phyloP scores from a whole-genome alignment of 2,113 vertebrate species.

The Buteo buteo region DNA sequence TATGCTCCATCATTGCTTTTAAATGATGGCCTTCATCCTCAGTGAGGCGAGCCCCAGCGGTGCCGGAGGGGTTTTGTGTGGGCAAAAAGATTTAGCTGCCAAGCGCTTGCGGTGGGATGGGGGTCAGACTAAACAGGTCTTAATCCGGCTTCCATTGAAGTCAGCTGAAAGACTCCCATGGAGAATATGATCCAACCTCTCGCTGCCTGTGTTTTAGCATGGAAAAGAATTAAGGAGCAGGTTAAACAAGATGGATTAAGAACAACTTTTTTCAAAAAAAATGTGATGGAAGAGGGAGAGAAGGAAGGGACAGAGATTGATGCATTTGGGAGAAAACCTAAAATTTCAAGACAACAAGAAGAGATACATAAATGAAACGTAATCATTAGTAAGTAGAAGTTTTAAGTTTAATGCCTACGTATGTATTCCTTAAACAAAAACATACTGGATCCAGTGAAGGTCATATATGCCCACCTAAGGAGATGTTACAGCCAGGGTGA shows the following conservation, averaged over 20 bases:
- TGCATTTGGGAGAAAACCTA: not conserved
- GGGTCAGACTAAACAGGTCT: not conserved
- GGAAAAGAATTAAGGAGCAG: not conserved
- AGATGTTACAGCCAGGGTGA: not conserved
- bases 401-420: not conserved
- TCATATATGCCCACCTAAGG: not conserved
- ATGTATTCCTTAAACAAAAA: not conserved
- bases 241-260: not conserved
- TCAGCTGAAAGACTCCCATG: not conserved
- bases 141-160: not conserved
- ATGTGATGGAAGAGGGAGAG: not conserved
- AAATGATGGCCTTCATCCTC: not conserved
- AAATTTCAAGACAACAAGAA: not conserved
- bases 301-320: not conserved
- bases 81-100: not conserved
- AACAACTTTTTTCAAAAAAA: not conserved
- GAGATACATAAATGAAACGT: not conserved
- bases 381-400: not conserved
- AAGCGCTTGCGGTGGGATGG: not conserved
- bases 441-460: not conserved
- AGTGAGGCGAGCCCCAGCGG: not conserved
- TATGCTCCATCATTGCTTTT: not conserved
- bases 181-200: not conserved
- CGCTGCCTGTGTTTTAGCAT: not conserved
- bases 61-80: not conserved